Evolutionary conservation across 1,140 invertebrate genomes (phyloP).

Genomic region (Tetramorium simillimum): DNA sequence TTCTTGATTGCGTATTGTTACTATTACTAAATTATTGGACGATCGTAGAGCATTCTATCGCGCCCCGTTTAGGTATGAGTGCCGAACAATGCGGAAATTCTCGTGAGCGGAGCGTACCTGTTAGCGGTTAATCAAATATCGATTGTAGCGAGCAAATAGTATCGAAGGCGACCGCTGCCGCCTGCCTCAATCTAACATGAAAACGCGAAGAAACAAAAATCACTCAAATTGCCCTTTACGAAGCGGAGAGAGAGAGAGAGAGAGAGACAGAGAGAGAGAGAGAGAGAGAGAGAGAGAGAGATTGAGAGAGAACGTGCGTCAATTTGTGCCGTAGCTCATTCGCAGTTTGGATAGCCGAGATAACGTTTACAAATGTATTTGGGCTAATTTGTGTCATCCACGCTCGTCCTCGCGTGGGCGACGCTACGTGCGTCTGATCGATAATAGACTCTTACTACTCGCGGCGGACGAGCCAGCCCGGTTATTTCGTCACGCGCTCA

Average conservation of each 20-base stretch:
- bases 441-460: constrained; percentile 48
- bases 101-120: constrained; percentile 41
- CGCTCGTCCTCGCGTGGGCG: constrained; percentile 30
- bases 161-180: constrained; percentile 55
- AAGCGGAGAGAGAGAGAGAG: neutral
- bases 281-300: too few species aligned
- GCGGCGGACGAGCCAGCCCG: neutral
- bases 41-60: neutral
- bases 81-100: constrained; percentile 61
- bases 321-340: neutral
- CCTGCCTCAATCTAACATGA: neutral
- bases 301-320: neutral
- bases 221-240: neutral
- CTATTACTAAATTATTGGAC: neutral
- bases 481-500: constrained; percentile 5
- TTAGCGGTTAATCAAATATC: constrained; percentile 70
- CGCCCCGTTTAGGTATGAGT: constrained; percentile 11
- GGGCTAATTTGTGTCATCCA: constrained; percentile 32
- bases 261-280: neutral
- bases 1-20: neutral
- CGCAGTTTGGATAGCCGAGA: neutral
- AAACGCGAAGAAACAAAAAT: neutral
- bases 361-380: constrained; percentile 14
- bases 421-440: constrained; percentile 36
- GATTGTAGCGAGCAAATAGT: constrained; percentile 52